Base-by-base conservation (phyloP, 2,888 invertebrate species). In the Nemotelus pantherinus region DNA sequence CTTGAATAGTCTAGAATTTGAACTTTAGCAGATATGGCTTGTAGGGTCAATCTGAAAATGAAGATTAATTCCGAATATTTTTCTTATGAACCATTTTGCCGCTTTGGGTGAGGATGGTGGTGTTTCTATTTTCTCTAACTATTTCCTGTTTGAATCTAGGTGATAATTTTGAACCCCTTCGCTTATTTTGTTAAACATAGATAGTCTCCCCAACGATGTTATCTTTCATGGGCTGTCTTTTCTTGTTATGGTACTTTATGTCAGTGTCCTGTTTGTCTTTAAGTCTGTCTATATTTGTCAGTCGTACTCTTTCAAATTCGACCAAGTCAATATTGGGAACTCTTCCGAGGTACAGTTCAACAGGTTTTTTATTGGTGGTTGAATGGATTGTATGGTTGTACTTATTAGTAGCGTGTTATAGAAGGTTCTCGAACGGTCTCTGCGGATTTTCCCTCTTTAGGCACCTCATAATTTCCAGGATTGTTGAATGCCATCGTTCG, bases 141-240 rank as follows among this genome's bases (percentile, higher is more conserved):
- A 47, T 55, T 64, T 77, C 72, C 45, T 75, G 7, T 45, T 47
- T 10, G 53, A 60, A 78, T 25, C 63, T 47, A 47, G 44, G 10
- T 9, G 74, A 68, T 48, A 25, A 25, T 25, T 25, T 25, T 25
- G 25, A 25, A 25, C 25, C 25, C 25, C 79, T 25, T 50, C 79
- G 39, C 67, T 80, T 81, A 43, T 79, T 81, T 3, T 77, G 79
- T 67, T 64, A 80, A 2, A 81, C 77, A 47, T 57, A 77, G 2
- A 65, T 65, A 10, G 10, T 45, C 3, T 47, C 65, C 9, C 65
- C 65, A 65, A 10, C 0, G 9, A 2, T 48, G 44, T 77, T n/a
- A n/a, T 79, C n/a, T 70, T 58, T 78, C 77, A 79, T 4, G 70
- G 45, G 5, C 67, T 44, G 80, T 70, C 25, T 77, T 47, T 58